phyloP scores from a whole-genome alignment of 1,140 invertebrate genomes.

The Parapsyche elsis region DNA sequence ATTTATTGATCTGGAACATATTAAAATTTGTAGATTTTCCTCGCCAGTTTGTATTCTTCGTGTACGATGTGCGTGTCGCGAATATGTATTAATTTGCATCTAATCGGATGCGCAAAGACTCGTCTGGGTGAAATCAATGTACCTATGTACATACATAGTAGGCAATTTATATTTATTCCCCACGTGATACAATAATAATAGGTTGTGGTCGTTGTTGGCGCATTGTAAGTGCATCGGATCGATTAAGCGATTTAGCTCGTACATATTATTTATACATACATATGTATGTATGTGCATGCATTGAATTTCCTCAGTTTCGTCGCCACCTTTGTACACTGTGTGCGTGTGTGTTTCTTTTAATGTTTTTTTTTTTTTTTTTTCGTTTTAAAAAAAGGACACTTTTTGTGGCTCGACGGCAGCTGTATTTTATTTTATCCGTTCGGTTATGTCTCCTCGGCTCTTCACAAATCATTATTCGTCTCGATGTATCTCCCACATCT shows the following conservation, averaged over 20 bases:
- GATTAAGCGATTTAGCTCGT: slow-evolving; percentile 6
- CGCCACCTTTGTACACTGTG: neutral
- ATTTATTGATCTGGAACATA: too few species aligned
- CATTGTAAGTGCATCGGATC: neutral
- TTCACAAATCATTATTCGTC: slow-evolving; percentile 42
- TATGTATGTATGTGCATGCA: neutral
- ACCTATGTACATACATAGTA: too few species aligned
- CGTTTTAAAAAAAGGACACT: slow-evolving; percentile 2
- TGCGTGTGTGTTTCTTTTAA: neutral
- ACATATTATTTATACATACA: neutral
- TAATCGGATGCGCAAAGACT: slow-evolving; percentile 20
- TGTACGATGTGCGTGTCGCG: slow-evolving; percentile 6
- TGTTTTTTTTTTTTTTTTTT: neutral
- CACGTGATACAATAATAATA: neutral
- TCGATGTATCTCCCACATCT: slow-evolving; percentile 27
- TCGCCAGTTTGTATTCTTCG: neutral
- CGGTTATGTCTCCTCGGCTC: slow-evolving; percentile 14
- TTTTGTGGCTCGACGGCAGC: neutral
- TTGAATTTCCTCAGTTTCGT: neutral
- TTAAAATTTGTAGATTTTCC: neutral
- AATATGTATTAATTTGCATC: slow-evolving; percentile 24
- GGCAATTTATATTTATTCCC: slow-evolving; percentile 6
- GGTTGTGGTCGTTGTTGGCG: neutral
- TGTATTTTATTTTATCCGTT: slow-evolving; percentile 24
- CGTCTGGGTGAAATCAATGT: neutral